Evolutionary conservation across 2,797 vertebrate genomes (phyloP).

Genomic region (Mormyrus proboscirostris): DNA sequence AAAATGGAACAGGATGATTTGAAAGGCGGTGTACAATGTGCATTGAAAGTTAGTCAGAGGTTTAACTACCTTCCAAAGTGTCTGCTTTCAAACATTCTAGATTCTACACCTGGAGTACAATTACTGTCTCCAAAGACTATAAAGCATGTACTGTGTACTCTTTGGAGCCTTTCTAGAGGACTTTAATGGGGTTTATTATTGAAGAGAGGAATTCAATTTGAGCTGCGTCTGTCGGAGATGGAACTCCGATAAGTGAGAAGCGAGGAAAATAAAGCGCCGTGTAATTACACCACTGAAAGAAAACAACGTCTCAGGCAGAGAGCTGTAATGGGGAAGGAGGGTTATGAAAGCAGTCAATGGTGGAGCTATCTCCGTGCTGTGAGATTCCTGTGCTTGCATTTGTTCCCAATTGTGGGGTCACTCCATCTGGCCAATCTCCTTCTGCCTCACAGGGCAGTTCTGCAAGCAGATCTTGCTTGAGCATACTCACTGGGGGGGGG

Average conservation of each 20-base stretch:
- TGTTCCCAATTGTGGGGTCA: constrained; percentile 47
- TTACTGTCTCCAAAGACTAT: constrained; percentile 20
- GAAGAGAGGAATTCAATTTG: constrained; percentile 64
- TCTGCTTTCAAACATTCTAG: constrained; percentile 19
- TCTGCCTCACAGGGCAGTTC: constrained; percentile 22
- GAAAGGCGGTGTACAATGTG: background rate
- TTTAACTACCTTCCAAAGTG: background rate
- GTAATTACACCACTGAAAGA: constrained; percentile 47
- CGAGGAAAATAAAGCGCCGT: constrained; percentile 56
- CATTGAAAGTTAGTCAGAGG: background rate
- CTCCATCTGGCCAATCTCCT: constrained; percentile 46
- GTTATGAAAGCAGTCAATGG: constrained; percentile 58
- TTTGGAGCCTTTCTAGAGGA: constrained; percentile 8
- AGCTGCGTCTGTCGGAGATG: constrained; percentile 56
- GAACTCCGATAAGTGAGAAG: constrained; percentile 46
- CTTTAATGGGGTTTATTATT: constrained; percentile 63
- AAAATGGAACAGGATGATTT: background rate
- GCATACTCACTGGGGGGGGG: constrained; percentile 29
- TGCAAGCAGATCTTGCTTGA: constrained; percentile 41
- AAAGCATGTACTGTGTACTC: background rate
- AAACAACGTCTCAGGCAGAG: background rate
- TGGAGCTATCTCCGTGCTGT: constrained; percentile 47
- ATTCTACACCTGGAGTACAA: constrained; percentile 4
- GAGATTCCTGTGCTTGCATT: constrained; percentile 53
- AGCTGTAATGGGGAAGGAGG: constrained; percentile 12